These are phyloP conservation scores for Nephrotoma guestfalica DNA, from an alignment of 2,888 invertebrate genomes.

Conservation along the genomic window DNA sequence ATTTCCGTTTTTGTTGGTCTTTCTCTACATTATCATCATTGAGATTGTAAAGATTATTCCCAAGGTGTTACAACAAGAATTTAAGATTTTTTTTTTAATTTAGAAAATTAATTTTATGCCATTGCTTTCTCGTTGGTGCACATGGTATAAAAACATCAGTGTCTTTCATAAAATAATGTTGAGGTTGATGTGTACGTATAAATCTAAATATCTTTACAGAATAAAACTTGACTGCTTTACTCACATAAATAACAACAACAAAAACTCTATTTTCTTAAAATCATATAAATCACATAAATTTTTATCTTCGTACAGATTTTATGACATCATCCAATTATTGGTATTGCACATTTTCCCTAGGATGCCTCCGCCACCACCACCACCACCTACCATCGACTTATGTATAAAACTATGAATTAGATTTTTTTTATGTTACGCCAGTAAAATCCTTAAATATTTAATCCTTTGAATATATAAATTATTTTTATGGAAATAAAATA, in stretches of 20 bases:
- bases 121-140: background rate
- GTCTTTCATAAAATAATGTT: background rate
- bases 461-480: background rate
- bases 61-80: background rate
- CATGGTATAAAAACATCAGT: background rate
- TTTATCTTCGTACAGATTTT: background rate
- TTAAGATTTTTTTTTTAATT: background rate
- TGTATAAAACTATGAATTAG: too few relatives aligned
- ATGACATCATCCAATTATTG: background rate
- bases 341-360: background rate
- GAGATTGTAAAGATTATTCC: background rate
- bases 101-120: background rate
- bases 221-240: too few relatives aligned
- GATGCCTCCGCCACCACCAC: background rate
- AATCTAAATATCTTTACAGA: too few relatives aligned
- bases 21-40: background rate
- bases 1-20: background rate
- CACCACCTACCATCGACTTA: too few relatives aligned
- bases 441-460: background rate
- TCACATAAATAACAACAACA: too few relatives aligned
- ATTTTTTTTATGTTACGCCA: background rate
- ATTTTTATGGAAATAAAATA: background rate
- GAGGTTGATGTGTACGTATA: too few relatives aligned
- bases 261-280: too few relatives aligned
- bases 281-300: too few relatives aligned